Base-by-base conservation (phyloP, 2,113 vertebrate genomes). In the Rattus norvegicus region DNA sequence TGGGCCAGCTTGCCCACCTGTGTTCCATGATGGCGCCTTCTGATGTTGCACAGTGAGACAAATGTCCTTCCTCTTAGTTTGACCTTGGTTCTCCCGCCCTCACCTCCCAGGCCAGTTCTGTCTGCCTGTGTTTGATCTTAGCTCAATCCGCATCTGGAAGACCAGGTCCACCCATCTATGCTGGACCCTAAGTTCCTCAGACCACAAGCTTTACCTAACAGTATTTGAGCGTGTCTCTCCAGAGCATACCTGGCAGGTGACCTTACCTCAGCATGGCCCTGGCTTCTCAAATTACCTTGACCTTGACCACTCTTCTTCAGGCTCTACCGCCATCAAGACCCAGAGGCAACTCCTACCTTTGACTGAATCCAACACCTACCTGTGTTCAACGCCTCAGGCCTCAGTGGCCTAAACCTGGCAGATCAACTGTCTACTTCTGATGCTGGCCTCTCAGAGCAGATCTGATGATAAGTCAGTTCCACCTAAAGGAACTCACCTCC, bases 261-360 rank as follows among this genome's bases (percentile, higher is more conserved):
- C 13, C 20, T 54, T 94, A 89, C 56, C 39, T 85, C n/a, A 49
- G 52, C 10, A 3, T 59, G 56, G 83, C 39, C 13, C 33, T 70
- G 7, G 65, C 7, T 30, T 36, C 47, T 89, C 56, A 93, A 20
- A 84, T 33, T 24, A 14, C 11, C 63, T 47, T 7, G 5, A 5
- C 11, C 1, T 52, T 79, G 36, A 59, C 19, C 0, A 6, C 0
- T 65, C 16, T 49, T 13, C 1, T 17, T 3, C 7, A 28, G 33
- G 67, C 22, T 54, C 90, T 6, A 54, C 49, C 13, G 39, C 36
- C 54, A 67, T 11, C 10, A 47, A 96, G 39, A 80, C n/a, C 52
- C 47, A 81, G 43, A 14, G 12, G 1, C 7, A 39, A 52, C 11
- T 22, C 39, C 33, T 14, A 73, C 30, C 24, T 86, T 65, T 33